phyloP scores from a whole-genome alignment of 2,797 vertebrate species.

The Gymnodraco acuticeps region DNA sequence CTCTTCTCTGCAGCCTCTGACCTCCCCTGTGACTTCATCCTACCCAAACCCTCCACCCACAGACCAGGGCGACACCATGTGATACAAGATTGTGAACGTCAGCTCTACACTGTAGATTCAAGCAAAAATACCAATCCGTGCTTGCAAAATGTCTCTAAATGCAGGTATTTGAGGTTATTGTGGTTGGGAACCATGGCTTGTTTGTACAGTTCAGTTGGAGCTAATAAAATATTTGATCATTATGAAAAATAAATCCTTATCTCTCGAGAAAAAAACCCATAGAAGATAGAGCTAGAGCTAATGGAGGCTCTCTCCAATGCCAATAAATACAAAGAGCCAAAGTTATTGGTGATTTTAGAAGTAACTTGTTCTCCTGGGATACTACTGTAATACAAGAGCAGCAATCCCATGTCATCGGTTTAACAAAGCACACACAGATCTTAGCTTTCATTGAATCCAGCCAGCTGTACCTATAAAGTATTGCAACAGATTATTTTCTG shows the following conservation, averaged over 20 bases:
- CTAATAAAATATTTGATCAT: neutral
- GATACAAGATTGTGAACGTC: neutral
- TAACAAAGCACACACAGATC: conserved; percentile 20
- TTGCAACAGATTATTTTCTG: conserved; percentile 6
- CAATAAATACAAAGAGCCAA: conserved; percentile 39
- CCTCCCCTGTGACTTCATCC: conserved; percentile 4
- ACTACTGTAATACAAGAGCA: neutral
- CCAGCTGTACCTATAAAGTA: neutral
- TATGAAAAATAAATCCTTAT: neutral
- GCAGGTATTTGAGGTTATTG: no score
- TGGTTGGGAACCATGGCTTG: no score
- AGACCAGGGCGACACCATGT: neutral
- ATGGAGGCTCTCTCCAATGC: conserved; percentile 14
- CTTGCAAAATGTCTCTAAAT: neutral
- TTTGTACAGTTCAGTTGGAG: neutral
- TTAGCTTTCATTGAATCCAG: conserved; percentile 11
- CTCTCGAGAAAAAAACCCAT: neutral
- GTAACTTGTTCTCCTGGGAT: neutral
- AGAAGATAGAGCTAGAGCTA: no score
- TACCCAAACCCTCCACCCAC: neutral
- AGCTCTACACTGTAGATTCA: neutral
- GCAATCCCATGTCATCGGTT: conserved; percentile 11
- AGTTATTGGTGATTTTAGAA: conserved; percentile 30
- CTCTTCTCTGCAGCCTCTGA: conserved; percentile 14
- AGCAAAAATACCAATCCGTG: neutral